Evolutionary conservation across 2,888 invertebrate genomes (phyloP).

Genomic region (Epiperipatus broadwayi): DNA sequence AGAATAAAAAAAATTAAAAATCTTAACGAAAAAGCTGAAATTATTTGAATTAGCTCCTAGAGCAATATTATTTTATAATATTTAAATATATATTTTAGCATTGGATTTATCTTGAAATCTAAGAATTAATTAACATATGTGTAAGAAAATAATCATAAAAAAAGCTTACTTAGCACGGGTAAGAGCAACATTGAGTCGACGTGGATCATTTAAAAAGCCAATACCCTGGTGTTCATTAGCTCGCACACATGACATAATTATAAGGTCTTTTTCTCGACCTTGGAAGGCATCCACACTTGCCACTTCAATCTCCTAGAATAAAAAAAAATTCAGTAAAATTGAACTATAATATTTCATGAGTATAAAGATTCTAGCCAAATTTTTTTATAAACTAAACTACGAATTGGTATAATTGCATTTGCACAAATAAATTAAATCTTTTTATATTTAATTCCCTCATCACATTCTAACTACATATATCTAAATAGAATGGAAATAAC

Average conservation of each 20-base stretch:
- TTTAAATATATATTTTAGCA: slow-evolving; percentile 1
- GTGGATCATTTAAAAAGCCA: slow-evolving; percentile 91
- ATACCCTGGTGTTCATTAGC: slow-evolving; percentile 98
- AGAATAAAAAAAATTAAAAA: too few relatives aligned
- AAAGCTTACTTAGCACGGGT: slow-evolving; percentile 61
- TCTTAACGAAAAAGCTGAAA: slow-evolving; percentile 6
- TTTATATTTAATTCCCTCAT: neutral
- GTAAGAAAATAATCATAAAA: slow-evolving; percentile 11
- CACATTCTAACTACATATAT: too few relatives aligned
- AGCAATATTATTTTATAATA: slow-evolving; percentile 4
- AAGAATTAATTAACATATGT: neutral
- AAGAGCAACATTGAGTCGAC: slow-evolving; percentile 89
- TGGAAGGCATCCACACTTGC: slow-evolving; percentile 99
- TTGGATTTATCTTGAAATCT: neutral
- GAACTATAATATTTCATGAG: neutral
- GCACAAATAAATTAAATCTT: neutral
- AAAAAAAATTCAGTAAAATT: slow-evolving; percentile 10
- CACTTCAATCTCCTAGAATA: slow-evolving; percentile 81
- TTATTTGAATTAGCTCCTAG: neutral
- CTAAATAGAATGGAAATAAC: too few relatives aligned
- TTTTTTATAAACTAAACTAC: neutral
- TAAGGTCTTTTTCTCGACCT: slow-evolving; percentile 95
- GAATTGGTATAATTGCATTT: neutral
- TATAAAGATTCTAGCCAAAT: neutral
- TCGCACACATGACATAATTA: slow-evolving; percentile 95